Evolutionary conservation across 2,797 vertebrate genomes (phyloP), one percentile per base, ranked within the genome.

Genomic region (Epinephelus malabaricus): DNA sequence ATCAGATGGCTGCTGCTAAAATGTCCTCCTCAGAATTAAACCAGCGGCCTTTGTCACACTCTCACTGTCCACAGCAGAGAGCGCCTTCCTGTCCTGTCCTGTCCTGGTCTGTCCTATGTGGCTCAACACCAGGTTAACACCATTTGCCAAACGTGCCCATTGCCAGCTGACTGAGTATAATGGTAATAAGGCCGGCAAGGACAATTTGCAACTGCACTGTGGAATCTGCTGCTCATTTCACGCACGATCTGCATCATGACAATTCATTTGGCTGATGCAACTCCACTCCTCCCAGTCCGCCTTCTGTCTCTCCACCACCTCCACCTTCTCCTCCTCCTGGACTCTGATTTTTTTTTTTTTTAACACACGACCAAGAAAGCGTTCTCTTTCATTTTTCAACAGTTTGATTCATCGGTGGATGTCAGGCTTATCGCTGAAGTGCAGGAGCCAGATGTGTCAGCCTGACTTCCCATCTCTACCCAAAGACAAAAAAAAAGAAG

Each of bases 151-250:
- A 56, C 18, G 1, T 73, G 58, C 63, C 56, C 14, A 14, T 19
- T 71, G 69, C 78, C 83, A 73, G 76, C 40, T 74, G 70, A 85
- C 51, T 38, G 71, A 58, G n/a, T 73, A 55, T 79, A 82, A 81
- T 73, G 59, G 84, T 87, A 90, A 90, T 86, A 82, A 75, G 82
- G 72, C 73, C 53, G 40, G 40, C 40, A 43, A 43, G 40, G 40
- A 43, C 40, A 43, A 79, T 92, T 93, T 92, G 78, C 72, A 69
- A 86, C 75, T 30, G 81, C 83, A 78, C 75, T 50, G 88, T 83
- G 73, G 86, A 92, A 92, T 93, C 85, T 82, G 81, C 88, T 89
- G 94, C 92, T 93, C 86, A 91, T 94, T 94, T 94, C 92, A 95
- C 76, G 87, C 92, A 92, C 93, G 90, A 91, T 90, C 86, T 88